phyloP scores from a whole-genome alignment of 2,113 vertebrate species.

The Agapornis roseicollis region DNA sequence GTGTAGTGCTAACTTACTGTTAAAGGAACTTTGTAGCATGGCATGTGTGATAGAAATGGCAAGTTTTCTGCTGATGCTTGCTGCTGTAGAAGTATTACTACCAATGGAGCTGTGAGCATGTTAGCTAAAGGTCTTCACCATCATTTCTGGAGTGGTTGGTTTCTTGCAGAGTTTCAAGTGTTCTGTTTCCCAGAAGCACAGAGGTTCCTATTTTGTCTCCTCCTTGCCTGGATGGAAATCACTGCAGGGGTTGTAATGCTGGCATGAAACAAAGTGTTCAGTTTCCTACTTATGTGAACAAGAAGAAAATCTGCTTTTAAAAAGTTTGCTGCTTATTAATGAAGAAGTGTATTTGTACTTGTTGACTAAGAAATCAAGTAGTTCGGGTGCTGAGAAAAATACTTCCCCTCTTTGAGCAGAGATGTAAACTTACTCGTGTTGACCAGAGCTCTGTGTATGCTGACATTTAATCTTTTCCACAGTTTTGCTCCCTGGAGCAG shows the following conservation, averaged over 20 bases:
- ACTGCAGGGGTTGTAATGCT: neutral
- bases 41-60: neutral
- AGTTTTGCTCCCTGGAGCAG: neutral
- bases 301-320: neutral
- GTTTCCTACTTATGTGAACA: neutral
- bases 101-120: neutral
- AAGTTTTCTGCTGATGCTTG: neutral
- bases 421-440: neutral
- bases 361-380: neutral
- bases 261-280: neutral
- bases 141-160: neutral
- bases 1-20: neutral
- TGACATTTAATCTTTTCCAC: neutral
- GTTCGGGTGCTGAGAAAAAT: neutral
- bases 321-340: neutral
- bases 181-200: neutral
- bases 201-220: neutral
- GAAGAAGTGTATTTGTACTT: neutral
- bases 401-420: neutral
- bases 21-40: neutral
- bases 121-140: neutral
- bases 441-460: neutral
- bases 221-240: neutral
- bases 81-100: neutral
- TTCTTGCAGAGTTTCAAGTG: conserved; percentile 2